A percentile compares a stretch with the other conserved stretches of the same genome.
These are phyloP conservation scores for Drosophila ohnishii DNA, from an alignment of 1,140 invertebrate species.

Conservation along the genomic window DNA sequence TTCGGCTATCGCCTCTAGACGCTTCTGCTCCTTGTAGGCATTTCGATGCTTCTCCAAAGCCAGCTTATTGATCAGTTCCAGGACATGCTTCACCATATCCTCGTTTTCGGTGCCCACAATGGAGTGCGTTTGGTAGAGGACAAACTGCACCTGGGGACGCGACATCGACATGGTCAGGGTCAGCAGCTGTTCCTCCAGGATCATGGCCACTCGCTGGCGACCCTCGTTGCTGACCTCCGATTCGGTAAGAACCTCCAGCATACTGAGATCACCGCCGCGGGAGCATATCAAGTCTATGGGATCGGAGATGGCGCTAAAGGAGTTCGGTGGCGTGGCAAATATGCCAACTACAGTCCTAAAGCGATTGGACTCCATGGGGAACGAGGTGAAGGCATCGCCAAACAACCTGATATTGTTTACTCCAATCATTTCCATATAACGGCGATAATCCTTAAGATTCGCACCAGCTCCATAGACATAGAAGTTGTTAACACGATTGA, in stretches of 20 bases:
- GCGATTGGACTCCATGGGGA: conserved; percentile 84
- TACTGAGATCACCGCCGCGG: conserved; percentile 87
- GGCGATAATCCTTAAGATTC: conserved; percentile 84
- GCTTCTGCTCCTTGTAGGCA: conserved; percentile 68
- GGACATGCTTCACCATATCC: conserved; percentile 85
- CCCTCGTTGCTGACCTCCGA: conserved; percentile 86
- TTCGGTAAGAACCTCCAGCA: conserved; percentile 87
- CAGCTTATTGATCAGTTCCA: conserved; percentile 86
- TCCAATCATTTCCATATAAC: conserved; percentile 84
- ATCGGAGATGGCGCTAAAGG: conserved; percentile 89
- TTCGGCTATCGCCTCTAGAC: conserved; percentile 75
- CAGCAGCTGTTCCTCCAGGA: conserved; percentile 87
- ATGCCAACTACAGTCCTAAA: conserved; percentile 89
- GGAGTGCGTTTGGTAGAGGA: conserved; percentile 89
- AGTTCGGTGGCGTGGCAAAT: conserved; percentile 89
- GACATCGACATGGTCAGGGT: conserved; percentile 87
- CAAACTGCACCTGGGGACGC: conserved; percentile 88
- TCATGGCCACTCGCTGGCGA: conserved; percentile 85
- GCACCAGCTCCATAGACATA: conserved; percentile 85
- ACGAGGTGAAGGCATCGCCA: conserved; percentile 85
- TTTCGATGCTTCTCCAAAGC: conserved; percentile 86
- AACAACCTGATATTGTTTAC: conserved; percentile 85
- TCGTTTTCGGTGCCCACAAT: conserved; percentile 87
- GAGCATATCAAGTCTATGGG: conserved; percentile 89
- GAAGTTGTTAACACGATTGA: conserved; percentile 85